These are phyloP conservation scores for Abrostola tripartita DNA, from an alignment of 2,888 invertebrate genomes.

Conservation along the genomic window DNA sequence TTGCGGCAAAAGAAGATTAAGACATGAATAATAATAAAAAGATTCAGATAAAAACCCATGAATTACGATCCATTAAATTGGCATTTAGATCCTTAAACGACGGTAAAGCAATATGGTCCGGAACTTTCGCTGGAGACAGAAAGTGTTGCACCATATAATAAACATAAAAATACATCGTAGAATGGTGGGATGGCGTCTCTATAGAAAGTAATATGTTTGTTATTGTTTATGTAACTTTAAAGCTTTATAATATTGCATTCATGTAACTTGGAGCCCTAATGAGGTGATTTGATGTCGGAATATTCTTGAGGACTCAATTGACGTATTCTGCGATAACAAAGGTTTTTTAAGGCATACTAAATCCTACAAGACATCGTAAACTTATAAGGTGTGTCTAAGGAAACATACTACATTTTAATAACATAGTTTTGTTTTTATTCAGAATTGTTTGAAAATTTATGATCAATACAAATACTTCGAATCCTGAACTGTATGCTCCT, in stretches of 20 bases:
- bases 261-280: slow-evolving; percentile 22
- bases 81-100: neutral
- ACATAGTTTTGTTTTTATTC: too few species aligned
- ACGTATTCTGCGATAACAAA: too few species aligned
- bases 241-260: slow-evolving; percentile 8
- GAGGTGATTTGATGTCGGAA: slow-evolving; percentile 22
- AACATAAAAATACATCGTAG: slow-evolving; percentile 8
- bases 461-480: too few species aligned
- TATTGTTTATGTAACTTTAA: slow-evolving; percentile 11
- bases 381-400: too few species aligned
- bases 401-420: too few species aligned
- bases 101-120: neutral
- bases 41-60: too few species aligned
- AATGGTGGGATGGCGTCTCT: neutral
- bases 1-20: neutral
- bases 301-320: too few species aligned
- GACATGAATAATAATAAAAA: neutral
- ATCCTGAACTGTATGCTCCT: too few species aligned
- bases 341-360: too few species aligned
- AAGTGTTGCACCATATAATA: slow-evolving; percentile 10
- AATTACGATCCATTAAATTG: neutral
- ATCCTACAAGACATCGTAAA: too few species aligned
- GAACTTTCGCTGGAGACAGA: slow-evolving; percentile 4
- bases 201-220: slow-evolving; percentile 39
- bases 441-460: too few species aligned